A percentile compares a stretch with the other conserved stretches of the same genome.
Conservation (phyloP, 2,113 vertebrate genomes). For the Paradoxurus hermaphroditus region DNA sequence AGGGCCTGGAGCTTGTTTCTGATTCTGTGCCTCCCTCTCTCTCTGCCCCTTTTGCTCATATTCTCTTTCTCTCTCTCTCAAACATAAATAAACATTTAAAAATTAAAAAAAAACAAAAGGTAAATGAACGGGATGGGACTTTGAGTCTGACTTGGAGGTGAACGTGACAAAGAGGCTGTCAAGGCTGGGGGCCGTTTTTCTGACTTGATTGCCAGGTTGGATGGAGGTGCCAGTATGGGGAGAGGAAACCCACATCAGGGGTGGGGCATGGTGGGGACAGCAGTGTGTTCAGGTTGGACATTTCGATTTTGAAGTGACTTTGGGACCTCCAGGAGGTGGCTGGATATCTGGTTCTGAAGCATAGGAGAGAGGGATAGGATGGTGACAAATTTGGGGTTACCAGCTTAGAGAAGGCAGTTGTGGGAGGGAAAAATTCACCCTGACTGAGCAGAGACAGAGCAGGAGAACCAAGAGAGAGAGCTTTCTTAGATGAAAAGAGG, state of each 20-base stretch:
- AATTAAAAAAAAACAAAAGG: neutral
- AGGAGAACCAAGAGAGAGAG: neutral
- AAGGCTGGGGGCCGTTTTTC: neutral
- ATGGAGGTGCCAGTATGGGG: neutral
- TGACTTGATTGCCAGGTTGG: neutral
- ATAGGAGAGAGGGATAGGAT: neutral
- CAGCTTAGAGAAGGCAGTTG: neutral
- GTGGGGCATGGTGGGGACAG: neutral
- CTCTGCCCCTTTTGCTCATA: too few species aligned
- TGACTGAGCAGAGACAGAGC: neutral
- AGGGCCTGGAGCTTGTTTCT: too few species aligned
- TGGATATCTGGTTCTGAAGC: neutral
- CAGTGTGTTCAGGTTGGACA: neutral
- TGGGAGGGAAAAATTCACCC: neutral
- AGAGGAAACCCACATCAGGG: neutral
- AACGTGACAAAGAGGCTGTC: neutral
- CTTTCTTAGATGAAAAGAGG: slow-evolving; percentile 9
- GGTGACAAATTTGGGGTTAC: neutral
- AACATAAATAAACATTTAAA: too few species aligned
- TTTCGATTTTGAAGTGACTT: neutral
- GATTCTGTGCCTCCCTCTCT: too few species aligned
- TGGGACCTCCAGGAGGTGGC: neutral
- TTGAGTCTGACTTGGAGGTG: neutral
- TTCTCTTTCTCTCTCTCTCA: too few species aligned
- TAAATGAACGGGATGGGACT: neutral